A percentile compares a stretch with the other conserved stretches of the same genome.
Evolutionary conservation across 2,113 vertebrate genomes (phyloP).

Genomic region (Sinocyclocheilus anshuiensis): DNA sequence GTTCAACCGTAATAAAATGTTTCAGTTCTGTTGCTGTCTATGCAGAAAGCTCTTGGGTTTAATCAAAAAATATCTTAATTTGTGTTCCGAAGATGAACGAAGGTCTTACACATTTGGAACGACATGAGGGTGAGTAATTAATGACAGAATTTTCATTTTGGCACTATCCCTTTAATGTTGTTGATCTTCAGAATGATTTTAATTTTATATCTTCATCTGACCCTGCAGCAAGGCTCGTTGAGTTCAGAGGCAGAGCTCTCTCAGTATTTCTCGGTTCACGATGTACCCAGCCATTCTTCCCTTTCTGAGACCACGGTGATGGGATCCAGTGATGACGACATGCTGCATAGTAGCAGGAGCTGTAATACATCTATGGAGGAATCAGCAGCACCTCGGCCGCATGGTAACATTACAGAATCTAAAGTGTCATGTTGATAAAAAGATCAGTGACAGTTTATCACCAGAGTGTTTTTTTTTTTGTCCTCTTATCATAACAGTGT

Average conservation of each 20-base stretch:
- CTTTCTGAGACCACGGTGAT: constrained; percentile 74
- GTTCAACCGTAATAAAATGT: too few relatives aligned
- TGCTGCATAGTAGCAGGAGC: constrained; percentile 72
- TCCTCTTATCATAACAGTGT: constrained; percentile 50
- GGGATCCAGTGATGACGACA: constrained; percentile 78
- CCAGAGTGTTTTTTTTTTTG: background rate
- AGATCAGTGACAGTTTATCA: background rate
- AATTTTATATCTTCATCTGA: background rate
- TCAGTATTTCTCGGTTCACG: constrained; percentile 81
- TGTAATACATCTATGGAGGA: constrained; percentile 75
- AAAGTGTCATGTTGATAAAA: background rate
- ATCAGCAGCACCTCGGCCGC: constrained; percentile 59
- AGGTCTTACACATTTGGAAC: background rate
- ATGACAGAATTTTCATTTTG: background rate
- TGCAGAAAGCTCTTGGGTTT: too few relatives aligned
- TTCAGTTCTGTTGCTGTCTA: too few relatives aligned
- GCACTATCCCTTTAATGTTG: background rate
- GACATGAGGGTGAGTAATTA: background rate
- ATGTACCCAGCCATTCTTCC: constrained; percentile 72
- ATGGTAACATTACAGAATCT: constrained; percentile 48
- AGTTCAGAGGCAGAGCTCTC: constrained; percentile 87
- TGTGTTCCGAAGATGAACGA: too few relatives aligned
- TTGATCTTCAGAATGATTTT: constrained; percentile 12
- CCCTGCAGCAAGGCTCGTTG: constrained; percentile 81
- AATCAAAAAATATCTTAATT: too few relatives aligned